Percentiles rank a stretch among this genome's conserved stretches.
Evolutionary conservation across 2,113 vertebrate species (phyloP).

Genomic region (Morone saxatilis): DNA sequence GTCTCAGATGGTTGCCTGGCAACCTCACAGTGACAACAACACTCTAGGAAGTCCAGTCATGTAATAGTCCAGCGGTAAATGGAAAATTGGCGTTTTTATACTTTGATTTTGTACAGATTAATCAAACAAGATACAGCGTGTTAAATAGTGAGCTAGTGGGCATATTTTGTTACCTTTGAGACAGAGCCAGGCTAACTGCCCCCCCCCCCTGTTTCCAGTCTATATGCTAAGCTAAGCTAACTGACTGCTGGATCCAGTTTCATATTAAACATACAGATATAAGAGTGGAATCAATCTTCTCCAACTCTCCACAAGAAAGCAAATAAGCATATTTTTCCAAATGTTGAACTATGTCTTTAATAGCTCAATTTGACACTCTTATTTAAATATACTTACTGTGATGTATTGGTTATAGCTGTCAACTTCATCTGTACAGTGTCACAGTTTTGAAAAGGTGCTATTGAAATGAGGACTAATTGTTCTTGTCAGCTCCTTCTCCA

Average conservation of each 20-base stretch:
- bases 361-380: not conserved
- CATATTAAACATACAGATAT: not conserved
- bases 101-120: no score
- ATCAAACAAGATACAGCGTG: no score
- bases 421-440: slow-evolving; percentile 20
- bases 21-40: no score
- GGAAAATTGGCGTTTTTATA: no score
- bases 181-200: no score
- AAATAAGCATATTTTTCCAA: not conserved
- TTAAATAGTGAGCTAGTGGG: no score
- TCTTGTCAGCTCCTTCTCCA: slow-evolving; percentile 9
- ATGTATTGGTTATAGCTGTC: slow-evolving; percentile 24
- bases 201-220: no score
- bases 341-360: not conserved
- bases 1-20: no score
- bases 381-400: not conserved
- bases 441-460: slow-evolving; percentile 3
- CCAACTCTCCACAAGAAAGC: not conserved
- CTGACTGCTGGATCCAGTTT: not conserved
- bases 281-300: not conserved
- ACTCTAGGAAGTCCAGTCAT: no score
- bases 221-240: not conserved
- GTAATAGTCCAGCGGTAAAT: no score
- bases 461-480: slow-evolving; percentile 22
- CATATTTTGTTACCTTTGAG: no score